Evolutionary conservation across 1,140 invertebrate species (phyloP), one percentile per base, ranked within the genome.

Genomic region (Leucophenga varia): DNA sequence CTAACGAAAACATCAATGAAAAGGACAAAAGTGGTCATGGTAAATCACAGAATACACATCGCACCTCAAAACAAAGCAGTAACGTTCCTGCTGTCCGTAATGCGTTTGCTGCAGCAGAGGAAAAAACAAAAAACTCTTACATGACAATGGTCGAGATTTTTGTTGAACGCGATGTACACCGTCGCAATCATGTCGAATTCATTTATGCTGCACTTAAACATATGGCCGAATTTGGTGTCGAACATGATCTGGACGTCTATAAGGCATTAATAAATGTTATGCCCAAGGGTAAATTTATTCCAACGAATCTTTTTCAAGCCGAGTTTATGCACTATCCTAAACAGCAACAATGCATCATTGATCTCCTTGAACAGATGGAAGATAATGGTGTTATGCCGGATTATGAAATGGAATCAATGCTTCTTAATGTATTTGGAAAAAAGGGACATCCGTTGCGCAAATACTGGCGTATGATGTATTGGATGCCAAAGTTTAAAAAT

Each of bases 401-500:
- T 75, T 77, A 80, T 37, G 93, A 98, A 76, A 84, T 93, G 73
- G 86, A 94, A 60, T 76, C 82, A 45, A 86, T 95, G 59, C 72
- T 98, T 1, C 52, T 87, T 7, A 89, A 88, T 63, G 84, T 86
- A 31, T 99, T 98, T 80, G 95, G 95, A 0, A 77, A 79, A 45
- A 78, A 85, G 59, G 86, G 86, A 9, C 82, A 85, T 68, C 89
- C 91, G 0, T 72, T 93, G 10, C 78, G 90, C 48, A 97, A 95
- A 72, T 90, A 85, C 67, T 87, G 86, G 79, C 80, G 93, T 36
- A 95, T 98, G 89, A 85, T 93, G 80, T 99, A 98, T 69, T 99
- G 97, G 97, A 89, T 97, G 86, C 94, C 95, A 3, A 98, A 98
- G 76, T 93, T 98, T 63, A 91, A 86, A 65, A 87, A 97, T 74